Evolutionary conservation across 2,888 invertebrate species (phyloP), one percentile per base, ranked within the genome.

Genomic region (Aplocera efformata): DNA sequence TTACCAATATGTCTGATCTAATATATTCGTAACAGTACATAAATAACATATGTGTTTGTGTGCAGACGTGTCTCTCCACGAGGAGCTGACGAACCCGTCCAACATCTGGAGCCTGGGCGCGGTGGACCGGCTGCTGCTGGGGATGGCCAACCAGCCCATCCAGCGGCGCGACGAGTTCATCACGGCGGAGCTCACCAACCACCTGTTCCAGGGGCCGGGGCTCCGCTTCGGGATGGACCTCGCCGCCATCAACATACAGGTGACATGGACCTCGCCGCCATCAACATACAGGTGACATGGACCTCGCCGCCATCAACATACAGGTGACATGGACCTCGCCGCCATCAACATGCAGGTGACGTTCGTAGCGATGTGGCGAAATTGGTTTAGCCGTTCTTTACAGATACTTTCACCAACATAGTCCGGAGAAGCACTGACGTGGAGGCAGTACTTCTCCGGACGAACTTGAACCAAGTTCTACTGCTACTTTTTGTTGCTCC

Each of bases 251-350:
- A 97, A 97, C 60, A 94, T 97, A 23, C 45, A 45, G 32, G 45
- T 42, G 3, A 17, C 13, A 17, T 17, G 2, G 97, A 97, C 68
- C 81, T 97, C 42, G 95, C 96, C 0, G 94, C 97, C 0, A 92
- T 97, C 36, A 97, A 97, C 60, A 94, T 97, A 23, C 45, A 45
- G 32, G 45, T 42, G 3, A 17, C 13, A 17, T 17, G 2, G 97
- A 97, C 68, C 81, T 97, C 42, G 95, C 96, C 0, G 94, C 97
- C 0, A 92, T 97, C 36, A 97, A 97, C 60, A 94, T 97, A 23
- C 45, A 45, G 32, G 45, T 42, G 3, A 17, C 13, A 17, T 17
- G 2, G 97, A 97, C 68, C 81, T 97, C 42, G 95, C 96, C 0
- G 94, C 97, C 0, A 92, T 97, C 36, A 97, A 97, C 60, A 94